Base-by-base conservation (phyloP, 2,113 vertebrate genomes). In the Pontoporia blainvillei region DNA sequence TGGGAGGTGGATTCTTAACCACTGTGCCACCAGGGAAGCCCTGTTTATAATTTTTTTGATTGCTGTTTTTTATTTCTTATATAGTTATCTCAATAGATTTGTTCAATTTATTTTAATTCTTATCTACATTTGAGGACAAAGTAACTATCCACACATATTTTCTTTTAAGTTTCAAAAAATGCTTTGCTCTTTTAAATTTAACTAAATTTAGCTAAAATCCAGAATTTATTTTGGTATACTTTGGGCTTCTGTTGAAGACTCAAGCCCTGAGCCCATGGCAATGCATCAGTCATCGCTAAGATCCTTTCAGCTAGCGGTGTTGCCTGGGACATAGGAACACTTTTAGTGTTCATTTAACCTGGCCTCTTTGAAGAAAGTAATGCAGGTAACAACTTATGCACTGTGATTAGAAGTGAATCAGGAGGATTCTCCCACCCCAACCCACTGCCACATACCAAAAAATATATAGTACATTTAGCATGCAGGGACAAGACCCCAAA, bases 101-200 rank as follows among this genome's bases (percentile, higher is more conserved):
- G 18, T 82, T 93, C n/a, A 75, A 90, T 85, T 90, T 76, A 78
- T 75, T 72, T 86, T 93, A 91, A 90, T 71, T 92, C 39, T 88
- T 78, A 72, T 61, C 44, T 94, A 76, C 67, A 93, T 85, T 90
- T 41, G n/a, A 84, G 71, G 44, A 66, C 67, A 23, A 93, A 92
- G 75, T 90, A 91, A 88, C 29, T 90, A 81, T 36, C 46, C 64
- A 83, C 3, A 73, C 39, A 34, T 36, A 46, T 59, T 88, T 90
- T 49, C 34, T 79, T 87, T 90, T 49, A 91, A 46, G 41, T 95
- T 95, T 94, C 29, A 39, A 90, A 78, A 83, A 76, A 17, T 82
- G 39, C 18, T 86, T 81, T 69, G 20, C 41, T 85, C 36, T 95
- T 96, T 95, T 82, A 92, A 71, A 83, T 59, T 83, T 69, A 86